Evolutionary conservation across 2,113 vertebrate genomes (phyloP), one percentile per base, ranked within the genome.

Genomic region (Pomatostomus ruficeps): DNA sequence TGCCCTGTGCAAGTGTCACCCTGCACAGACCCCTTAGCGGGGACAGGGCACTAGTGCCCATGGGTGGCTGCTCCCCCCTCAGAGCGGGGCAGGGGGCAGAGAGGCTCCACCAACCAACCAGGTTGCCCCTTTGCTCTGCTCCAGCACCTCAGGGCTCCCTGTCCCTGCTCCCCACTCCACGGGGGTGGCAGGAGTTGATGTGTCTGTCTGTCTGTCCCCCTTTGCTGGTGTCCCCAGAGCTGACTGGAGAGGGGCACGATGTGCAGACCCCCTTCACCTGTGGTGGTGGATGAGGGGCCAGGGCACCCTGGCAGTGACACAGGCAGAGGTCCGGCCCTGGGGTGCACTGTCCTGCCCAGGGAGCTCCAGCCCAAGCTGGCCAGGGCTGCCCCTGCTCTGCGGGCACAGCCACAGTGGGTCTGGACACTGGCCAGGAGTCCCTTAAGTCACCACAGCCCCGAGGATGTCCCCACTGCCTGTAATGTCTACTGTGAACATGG

Each of bases 401-500:
- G 2, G 80, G 31, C 38, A 58, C 2, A 11, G 57, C 67, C 6
- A 4, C 1, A 0, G 25, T 19, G 77, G 42, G 76, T 21, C 55
- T 55, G 70, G 49, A 5, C 1, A 8, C 45, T 36, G 52, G 21
- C 7, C 68, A 28, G 18, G 28, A 20, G 18, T n/a, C n/a, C 22
- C 7, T 0, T 6, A 15, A 51, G 16, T 28, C 61, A 0, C 70
- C 94, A 14, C 5, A 6, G 42, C 57, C 55, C 38, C 7, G 2
- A 33, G 52, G 55, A 48, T 29, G 43, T 46, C 66, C 40, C 45
- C 11, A 1, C 82, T 52, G 78, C 82, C 95, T 95, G 94, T 96
- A 94, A 85, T 6, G 2, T 78, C 86, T 74, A 85, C 96, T 95
- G 85, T 77, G 79, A 97, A 97, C 95, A 97, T 52, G 95, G 88